phyloP scores from a whole-genome alignment of 2,797 vertebrate genomes.

The Rhinatrema bivittatum region DNA sequence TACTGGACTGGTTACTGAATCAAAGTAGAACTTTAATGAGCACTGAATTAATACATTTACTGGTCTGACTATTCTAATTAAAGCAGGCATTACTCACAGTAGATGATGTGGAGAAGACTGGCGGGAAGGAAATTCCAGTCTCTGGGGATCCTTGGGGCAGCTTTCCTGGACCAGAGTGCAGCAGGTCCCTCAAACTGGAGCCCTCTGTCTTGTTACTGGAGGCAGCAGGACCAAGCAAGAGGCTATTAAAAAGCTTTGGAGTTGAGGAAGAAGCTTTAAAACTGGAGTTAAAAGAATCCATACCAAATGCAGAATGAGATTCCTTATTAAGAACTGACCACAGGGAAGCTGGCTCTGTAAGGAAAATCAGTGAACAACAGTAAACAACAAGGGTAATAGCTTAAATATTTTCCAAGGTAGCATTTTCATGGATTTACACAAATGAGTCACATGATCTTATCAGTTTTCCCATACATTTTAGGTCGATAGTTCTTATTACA shows the following conservation, averaged over 20 bases:
- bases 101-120: constrained; percentile 83
- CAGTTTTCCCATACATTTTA: no score
- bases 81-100: no score
- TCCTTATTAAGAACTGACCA: constrained; percentile 89
- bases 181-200: constrained; percentile 91
- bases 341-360: constrained; percentile 80
- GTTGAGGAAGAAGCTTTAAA: constrained; percentile 70
- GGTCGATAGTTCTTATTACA: no score
- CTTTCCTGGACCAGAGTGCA: constrained; percentile 91
- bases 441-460: no score
- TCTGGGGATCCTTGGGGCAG: constrained; percentile 84
- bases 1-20: no score
- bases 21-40: no score
- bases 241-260: constrained; percentile 95
- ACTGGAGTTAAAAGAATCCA: constrained; percentile 82
- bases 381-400: not conserved
- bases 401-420: no score
- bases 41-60: no score
- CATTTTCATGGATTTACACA: no score
- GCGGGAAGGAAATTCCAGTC: constrained; percentile 86
- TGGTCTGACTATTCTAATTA: no score
- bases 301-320: constrained; percentile 78
- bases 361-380: constrained; percentile 1
- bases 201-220: constrained; percentile 91
- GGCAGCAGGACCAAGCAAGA: constrained; percentile 82